Percentiles rank a stretch among this genome's conserved stretches.
Conservation (phyloP, 92 coral and sea anemone species). For the Epizoanthus fatuus region DNA sequence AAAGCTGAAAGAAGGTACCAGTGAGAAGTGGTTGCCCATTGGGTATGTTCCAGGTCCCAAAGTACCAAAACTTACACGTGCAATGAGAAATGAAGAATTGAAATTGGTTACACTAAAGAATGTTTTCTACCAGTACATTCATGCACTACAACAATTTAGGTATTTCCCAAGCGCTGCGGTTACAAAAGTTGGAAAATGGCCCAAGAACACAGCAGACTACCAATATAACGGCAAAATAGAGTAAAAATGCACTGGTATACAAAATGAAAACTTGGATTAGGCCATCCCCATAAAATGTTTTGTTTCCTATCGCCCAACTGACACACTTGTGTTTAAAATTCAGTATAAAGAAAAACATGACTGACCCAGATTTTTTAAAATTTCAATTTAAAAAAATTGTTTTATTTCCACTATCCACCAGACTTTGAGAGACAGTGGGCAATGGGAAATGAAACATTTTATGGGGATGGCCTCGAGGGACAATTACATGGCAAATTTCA, state of each 20-base stretch:
- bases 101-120: background rate
- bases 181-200: background rate
- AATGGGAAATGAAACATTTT: too few relatives aligned
- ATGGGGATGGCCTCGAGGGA: too few relatives aligned
- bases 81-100: slow-evolving; percentile 33
- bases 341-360: too few relatives aligned
- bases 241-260: background rate
- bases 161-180: background rate
- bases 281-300: too few relatives aligned
- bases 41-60: slow-evolving; percentile 61
- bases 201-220: background rate
- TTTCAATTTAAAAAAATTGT: too few relatives aligned
- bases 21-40: slow-evolving; percentile 18
- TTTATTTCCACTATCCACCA: too few relatives aligned
- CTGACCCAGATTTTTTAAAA: too few relatives aligned
- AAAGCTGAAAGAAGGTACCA: background rate
- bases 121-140: slow-evolving; percentile 6
- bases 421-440: too few relatives aligned
- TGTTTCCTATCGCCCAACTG: too few relatives aligned
- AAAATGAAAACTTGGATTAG: too few relatives aligned
- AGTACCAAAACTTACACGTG: slow-evolving; percentile 47
- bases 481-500: too few relatives aligned
- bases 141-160: background rate
- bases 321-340: too few relatives aligned
- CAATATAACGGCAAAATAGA: background rate